Evolutionary conservation across 1,140 invertebrate species (phyloP), one percentile per base, ranked within the genome.

Genomic region (Lerema accius): DNA sequence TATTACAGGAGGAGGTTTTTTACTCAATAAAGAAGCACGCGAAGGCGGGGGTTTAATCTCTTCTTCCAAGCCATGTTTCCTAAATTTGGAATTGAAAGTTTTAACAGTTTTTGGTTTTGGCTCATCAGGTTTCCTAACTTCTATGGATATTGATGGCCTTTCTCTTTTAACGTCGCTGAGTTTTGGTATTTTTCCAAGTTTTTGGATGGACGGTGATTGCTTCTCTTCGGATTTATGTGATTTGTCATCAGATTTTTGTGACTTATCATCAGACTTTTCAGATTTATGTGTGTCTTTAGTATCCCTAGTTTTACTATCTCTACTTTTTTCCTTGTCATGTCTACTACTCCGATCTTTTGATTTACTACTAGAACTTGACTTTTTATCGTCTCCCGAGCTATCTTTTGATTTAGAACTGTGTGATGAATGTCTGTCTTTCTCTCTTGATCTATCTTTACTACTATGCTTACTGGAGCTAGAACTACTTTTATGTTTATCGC

Each of bases 51-150:
- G 95, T 82, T 95, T 96, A 2, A 94, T 92, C 91, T 96, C 95
- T 83, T 97, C 96, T 77, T 96, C 95, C 28, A 97, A 82, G 19
- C 96, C 96, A 68, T 96, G 96, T 28, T 96, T 96, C 55, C 96
- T 93, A 88, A 97, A 97, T 87, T 96, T 96, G 0, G 96, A 96
- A 89, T 97, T 95, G 78, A 95, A 97, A 1, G 95, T 96, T 92
- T 97, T 97, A 3, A 97, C 96, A 39, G 96, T 97, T 89, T 96
- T 96, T 0, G 95, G 94, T 68, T 93, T 91, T 2, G 91, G 83
- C 60, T 95, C 94, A 61, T 92, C 92, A 71, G 93, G 93, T 84
- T 95, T 95, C 45, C 95, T 90, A 63, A 94, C 94, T 90, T 96
- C 95, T 67, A 96, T 95, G 0, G 95, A 96, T 77, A 96, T 95